Percentiles rank a stretch among this genome's conserved stretches.
These are phyloP conservation scores for Bicyclus anynana DNA, from an alignment of 1,140 invertebrate species.

Conservation along the genomic window DNA sequence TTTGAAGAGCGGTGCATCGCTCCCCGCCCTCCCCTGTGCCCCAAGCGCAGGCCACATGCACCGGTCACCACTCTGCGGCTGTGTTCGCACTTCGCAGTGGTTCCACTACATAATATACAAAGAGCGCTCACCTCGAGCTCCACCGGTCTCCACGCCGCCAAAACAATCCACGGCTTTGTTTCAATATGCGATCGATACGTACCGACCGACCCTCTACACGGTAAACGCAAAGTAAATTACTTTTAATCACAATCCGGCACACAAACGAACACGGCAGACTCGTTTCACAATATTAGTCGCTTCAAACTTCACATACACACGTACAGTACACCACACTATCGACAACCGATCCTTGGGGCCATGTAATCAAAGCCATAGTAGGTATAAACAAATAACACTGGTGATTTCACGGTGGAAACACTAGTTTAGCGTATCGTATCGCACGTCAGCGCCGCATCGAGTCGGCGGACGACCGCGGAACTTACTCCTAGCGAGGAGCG, in stretches of 20 bases:
- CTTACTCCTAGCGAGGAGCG: constrained; percentile 48
- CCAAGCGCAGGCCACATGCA: constrained; percentile 20
- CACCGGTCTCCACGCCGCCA: constrained; percentile 49
- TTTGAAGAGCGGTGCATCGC: constrained; percentile 17
- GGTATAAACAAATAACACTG: constrained; percentile 74
- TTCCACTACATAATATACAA: constrained; percentile 30
- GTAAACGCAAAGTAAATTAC: constrained; percentile 72
- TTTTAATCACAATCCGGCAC: constrained; percentile 73
- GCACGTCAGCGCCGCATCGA: constrained; percentile 70
- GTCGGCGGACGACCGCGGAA: constrained; percentile 68
- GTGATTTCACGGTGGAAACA: constrained; percentile 67
- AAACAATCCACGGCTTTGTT: constrained; percentile 69
- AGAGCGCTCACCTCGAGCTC: constrained; percentile 53
- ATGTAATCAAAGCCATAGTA: constrained; percentile 59
- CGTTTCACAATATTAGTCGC: constrained; percentile 56
- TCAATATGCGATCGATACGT: constrained; percentile 68
- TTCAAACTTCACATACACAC: constrained; percentile 50
- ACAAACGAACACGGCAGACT: constrained; percentile 61
- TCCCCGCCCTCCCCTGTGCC: constrained; percentile 24
- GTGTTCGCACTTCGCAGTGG: background rate
- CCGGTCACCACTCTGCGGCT: constrained; percentile 23
- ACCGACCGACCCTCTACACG: constrained; percentile 63
- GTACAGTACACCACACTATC: constrained; percentile 57
- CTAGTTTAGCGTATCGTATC: constrained; percentile 58
- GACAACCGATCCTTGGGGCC: constrained; percentile 44